Conservation (phyloP, 2,113 vertebrate species). For the Platycercus adscitus region DNA sequence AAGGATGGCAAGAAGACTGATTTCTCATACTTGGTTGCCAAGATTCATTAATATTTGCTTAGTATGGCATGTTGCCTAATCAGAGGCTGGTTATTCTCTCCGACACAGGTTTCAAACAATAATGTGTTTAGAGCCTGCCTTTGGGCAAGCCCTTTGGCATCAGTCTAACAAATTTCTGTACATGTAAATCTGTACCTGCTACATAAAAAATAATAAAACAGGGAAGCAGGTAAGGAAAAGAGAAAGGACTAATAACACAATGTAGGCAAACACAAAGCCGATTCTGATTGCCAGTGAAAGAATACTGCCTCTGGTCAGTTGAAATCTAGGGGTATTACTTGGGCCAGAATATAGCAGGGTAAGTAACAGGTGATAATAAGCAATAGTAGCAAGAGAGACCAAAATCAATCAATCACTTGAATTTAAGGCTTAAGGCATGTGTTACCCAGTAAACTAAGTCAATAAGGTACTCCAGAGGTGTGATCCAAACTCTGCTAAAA, state of each 20-base stretch:
- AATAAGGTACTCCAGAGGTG: not conserved
- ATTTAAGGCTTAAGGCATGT: not conserved
- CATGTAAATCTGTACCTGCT: not conserved
- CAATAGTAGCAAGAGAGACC: not conserved
- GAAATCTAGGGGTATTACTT: not conserved
- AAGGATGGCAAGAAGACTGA: conserved; percentile 53
- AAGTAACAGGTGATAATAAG: not conserved
- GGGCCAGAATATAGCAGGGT: not conserved
- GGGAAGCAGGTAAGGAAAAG: not conserved
- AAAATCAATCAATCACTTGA: not conserved
- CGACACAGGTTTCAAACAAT: conserved; percentile 45
- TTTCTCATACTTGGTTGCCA: conserved; percentile 47
- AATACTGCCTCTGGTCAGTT: not conserved
- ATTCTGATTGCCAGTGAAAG: not conserved
- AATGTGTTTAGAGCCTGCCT: conserved; percentile 47
- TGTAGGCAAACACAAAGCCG: not conserved
- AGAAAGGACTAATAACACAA: not conserved
- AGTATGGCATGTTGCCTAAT: conserved; percentile 49
- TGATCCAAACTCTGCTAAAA: not conserved
- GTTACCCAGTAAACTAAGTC: not conserved
- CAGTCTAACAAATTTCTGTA: not conserved
- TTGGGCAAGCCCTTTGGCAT: conserved; percentile 39
- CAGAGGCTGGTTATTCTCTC: conserved; percentile 36
- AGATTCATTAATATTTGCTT: conserved; percentile 63
- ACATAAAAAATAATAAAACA: not conserved